Percentiles rank a stretch among this genome's conserved stretches.
Conservation (phyloP, 2,113 vertebrate genomes). For the Eulemur rufifrons region DNA sequence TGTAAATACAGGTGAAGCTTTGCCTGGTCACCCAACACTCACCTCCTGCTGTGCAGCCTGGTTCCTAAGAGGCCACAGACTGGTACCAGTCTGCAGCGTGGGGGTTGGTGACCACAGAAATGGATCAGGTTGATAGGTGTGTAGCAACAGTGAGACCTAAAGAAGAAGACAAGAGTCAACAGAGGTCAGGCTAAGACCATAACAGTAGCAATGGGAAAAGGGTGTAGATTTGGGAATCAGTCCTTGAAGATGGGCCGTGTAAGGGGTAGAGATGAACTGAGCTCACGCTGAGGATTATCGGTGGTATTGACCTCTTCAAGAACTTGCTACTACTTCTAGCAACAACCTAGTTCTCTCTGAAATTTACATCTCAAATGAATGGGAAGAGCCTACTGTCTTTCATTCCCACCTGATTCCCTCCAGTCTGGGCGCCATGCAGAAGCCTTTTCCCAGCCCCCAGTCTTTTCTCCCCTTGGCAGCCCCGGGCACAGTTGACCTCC, state of each 20-base stretch:
- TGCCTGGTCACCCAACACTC: too few relatives aligned
- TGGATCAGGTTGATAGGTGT: not conserved
- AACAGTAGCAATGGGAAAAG: not conserved
- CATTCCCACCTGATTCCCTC: not conserved
- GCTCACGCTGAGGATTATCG: not conserved
- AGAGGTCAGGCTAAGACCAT: not conserved
- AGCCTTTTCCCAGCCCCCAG: not conserved
- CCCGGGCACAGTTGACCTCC: not conserved
- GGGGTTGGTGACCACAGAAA: not conserved
- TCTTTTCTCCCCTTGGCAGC: not conserved
- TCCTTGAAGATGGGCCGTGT: accelerated
- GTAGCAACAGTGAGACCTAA: not conserved
- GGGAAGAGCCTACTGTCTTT: not conserved
- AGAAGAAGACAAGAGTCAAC: not conserved
- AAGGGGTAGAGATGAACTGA: not conserved
- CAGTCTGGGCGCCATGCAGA: not conserved
- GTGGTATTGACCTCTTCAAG: not conserved
- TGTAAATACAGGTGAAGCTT: too few relatives aligned
- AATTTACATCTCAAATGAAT: too few relatives aligned
- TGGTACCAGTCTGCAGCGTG: too few relatives aligned
- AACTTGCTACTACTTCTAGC: not conserved
- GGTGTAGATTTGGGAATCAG: not conserved
- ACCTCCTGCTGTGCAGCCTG: too few relatives aligned
- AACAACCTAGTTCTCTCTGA: not conserved
- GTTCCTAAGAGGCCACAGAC: too few relatives aligned